Evolutionary conservation across 35 echinoderm and acorn worm species (phyloP).

Genomic region (Apostichopus parvimensis): DNA sequence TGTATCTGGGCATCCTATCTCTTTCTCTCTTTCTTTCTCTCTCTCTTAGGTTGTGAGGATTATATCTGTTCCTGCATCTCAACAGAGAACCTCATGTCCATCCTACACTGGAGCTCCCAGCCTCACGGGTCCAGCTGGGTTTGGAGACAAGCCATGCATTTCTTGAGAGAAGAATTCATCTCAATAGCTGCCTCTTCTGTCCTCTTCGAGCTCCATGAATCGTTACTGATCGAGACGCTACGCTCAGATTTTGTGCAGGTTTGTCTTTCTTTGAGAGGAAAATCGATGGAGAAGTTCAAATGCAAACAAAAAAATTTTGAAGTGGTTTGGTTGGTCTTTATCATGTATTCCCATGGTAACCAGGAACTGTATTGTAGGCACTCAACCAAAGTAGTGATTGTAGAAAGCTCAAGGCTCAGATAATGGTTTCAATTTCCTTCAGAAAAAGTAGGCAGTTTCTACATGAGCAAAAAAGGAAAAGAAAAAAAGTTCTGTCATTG

Average conservation of each 20-base stretch:
- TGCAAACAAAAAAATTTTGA: background rate
- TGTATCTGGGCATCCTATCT: too few relatives aligned
- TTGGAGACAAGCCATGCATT: conserved; percentile 90
- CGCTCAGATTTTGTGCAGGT: conserved; percentile 97
- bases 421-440: too few relatives aligned
- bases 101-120: conserved; percentile 92
- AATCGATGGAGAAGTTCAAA: background rate
- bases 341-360: background rate
- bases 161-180: conserved; percentile 88
- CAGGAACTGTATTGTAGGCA: background rate
- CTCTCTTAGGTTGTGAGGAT: conserved; percentile 84
- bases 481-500: too few relatives aligned
- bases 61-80: conserved; percentile 73
- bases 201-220: conserved; percentile 81
- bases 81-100: conserved; percentile 85
- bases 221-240: conserved; percentile 74
- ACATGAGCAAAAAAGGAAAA: too few relatives aligned
- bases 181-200: conserved; percentile 66
- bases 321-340: background rate
- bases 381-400: too few relatives aligned
- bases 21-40: background rate
- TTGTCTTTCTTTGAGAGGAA: conserved; percentile 17
- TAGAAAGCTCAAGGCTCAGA: too few relatives aligned
- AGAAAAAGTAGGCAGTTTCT: too few relatives aligned
- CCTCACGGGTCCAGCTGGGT: conserved; percentile 97